A percentile compares a stretch with the other conserved stretches of the same genome.
Conservation (phyloP, 2,113 vertebrate genomes). For the Donacobius atricapilla region DNA sequence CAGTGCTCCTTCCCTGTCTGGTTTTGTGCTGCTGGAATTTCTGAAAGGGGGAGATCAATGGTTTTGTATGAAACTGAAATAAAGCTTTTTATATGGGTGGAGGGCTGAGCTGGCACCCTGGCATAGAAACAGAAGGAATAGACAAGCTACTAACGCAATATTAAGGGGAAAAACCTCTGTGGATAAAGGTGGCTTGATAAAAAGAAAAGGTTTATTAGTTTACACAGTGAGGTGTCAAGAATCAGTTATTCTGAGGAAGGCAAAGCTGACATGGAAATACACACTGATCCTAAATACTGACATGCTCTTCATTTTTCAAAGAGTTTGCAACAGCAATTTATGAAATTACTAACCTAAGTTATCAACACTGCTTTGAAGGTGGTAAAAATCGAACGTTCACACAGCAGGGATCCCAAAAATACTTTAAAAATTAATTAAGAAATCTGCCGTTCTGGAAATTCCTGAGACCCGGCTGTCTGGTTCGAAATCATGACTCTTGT, state of each 20-base stretch:
- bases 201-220: background rate
- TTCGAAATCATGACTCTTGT: background rate
- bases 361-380: background rate
- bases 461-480: background rate
- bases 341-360: background rate
- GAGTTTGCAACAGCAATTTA: background rate
- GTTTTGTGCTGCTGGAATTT: background rate
- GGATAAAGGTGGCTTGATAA: background rate
- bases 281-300: background rate
- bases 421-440: slow-evolving; percentile 21
- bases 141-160: background rate
- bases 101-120: background rate
- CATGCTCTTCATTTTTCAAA: background rate
- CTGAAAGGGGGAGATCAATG: background rate
- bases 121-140: background rate
- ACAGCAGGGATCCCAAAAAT: slow-evolving; percentile 13
- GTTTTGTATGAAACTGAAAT: background rate
- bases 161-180: background rate
- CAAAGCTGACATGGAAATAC: background rate
- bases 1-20: background rate
- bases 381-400: background rate
- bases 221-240: background rate
- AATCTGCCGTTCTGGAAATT: background rate
- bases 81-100: background rate
- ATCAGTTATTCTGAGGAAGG: background rate